A percentile compares a stretch with the other conserved stretches of the same genome.
phyloP scores from a whole-genome alignment of 2,113 vertebrate genomes.

The Nicator chloris region DNA sequence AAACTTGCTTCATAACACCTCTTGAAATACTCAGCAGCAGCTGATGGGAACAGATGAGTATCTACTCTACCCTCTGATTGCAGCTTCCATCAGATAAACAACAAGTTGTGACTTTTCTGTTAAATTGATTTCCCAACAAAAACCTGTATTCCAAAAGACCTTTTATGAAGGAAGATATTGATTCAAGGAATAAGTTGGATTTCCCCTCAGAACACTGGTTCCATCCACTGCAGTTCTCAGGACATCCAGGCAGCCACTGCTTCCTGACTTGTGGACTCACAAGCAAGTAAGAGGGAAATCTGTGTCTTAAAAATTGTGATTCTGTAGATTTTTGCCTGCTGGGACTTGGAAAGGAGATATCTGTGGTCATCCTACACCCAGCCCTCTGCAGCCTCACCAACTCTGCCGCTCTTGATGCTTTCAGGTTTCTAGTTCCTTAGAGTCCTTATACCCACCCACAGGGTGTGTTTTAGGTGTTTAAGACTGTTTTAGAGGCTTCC shows the following conservation, averaged over 20 bases:
- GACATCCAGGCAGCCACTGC: neutral
- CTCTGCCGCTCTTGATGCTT: neutral
- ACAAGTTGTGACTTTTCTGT: neutral
- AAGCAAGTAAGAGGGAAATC: neutral
- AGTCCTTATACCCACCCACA: rapidly evolving
- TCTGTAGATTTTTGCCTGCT: neutral
- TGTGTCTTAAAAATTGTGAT: neutral
- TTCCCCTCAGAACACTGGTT: neutral
- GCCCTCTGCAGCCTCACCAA: neutral
- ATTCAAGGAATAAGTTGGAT: neutral
- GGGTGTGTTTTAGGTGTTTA: neutral
- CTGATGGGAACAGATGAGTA: neutral
- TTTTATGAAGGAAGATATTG: neutral
- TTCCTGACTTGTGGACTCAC: neutral
- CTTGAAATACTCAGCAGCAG: neutral
- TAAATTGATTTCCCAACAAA: neutral
- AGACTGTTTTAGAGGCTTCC: neutral
- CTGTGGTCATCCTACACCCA: neutral
- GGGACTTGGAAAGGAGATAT: neutral
- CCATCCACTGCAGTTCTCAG: neutral
- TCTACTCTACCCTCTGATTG: neutral
- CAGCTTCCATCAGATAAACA: neutral
- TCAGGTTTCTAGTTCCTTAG: neutral
- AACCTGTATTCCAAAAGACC: neutral
- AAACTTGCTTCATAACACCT: slow-evolving; percentile 1